A percentile compares a stretch with the other conserved stretches of the same genome.
These are phyloP conservation scores for Apteryx mantelli DNA, from an alignment of 2,113 vertebrate genomes.

Conservation along the genomic window DNA sequence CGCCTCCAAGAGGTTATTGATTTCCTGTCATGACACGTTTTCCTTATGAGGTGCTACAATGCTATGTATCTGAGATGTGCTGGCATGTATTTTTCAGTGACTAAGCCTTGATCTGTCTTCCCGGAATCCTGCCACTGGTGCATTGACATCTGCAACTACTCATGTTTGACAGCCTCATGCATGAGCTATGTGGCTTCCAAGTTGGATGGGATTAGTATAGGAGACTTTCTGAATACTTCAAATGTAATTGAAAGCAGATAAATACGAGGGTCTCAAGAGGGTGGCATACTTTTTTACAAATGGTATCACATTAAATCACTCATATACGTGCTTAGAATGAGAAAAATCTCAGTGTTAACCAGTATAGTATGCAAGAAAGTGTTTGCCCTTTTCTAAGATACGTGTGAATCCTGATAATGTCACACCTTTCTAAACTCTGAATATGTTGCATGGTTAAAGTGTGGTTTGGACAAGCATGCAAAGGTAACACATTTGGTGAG, in stretches of 20 bases:
- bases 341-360: constrained; percentile 37
- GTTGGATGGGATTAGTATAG: constrained; percentile 76
- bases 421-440: not conserved
- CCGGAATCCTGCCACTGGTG: constrained; percentile 73
- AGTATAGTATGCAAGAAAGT: not conserved
- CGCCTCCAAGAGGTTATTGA: constrained; percentile 77
- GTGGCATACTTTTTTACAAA: constrained; percentile 55
- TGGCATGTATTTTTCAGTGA: constrained; percentile 74
- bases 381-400: constrained; percentile 28
- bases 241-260: constrained; percentile 79
- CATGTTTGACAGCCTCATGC: constrained; percentile 78
- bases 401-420: not conserved
- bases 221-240: constrained; percentile 66
- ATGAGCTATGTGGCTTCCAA: constrained; percentile 77
- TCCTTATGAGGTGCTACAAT: constrained; percentile 63
- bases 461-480: not conserved
- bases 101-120: constrained; percentile 78
- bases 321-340: not conserved
- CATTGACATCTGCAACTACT: constrained; percentile 83
- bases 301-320: constrained; percentile 7
- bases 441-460: not conserved
- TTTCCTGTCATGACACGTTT: constrained; percentile 76
- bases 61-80: constrained; percentile 66
- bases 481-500: not conserved
- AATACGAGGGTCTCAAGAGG: constrained; percentile 52